Evolutionary conservation across 2,113 vertebrate genomes (phyloP).

Genomic region (Laticauda laticaudata): DNA sequence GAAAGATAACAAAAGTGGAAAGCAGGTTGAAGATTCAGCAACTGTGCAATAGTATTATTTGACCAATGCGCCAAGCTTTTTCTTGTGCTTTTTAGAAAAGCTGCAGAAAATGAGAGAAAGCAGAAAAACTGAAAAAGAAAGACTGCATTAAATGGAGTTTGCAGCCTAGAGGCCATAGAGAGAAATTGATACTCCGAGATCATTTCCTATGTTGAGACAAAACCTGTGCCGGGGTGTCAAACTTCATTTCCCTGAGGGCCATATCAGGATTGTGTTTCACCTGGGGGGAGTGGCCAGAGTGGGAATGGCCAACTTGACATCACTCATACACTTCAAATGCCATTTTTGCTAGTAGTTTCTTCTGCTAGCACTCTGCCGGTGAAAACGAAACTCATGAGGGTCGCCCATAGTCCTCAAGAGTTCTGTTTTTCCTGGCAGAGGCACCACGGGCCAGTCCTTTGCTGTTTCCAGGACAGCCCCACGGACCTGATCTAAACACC

Average conservation of each 20-base stretch:
- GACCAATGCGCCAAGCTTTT: background rate
- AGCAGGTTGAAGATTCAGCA: background rate
- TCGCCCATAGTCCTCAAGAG: too few species aligned
- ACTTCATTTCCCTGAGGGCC: background rate
- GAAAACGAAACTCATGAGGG: too few species aligned
- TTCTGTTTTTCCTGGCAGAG: too few species aligned
- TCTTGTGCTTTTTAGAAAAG: background rate
- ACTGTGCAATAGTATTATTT: background rate
- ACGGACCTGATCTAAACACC: too few species aligned
- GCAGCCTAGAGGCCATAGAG: background rate
- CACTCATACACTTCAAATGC: too few species aligned
- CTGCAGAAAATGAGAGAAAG: background rate
- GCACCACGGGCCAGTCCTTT: too few species aligned
- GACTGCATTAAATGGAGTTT: background rate
- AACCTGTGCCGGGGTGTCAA: background rate
- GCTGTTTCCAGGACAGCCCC: too few species aligned
- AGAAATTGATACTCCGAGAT: background rate
- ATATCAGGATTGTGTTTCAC: too few species aligned
- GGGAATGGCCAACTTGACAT: too few species aligned
- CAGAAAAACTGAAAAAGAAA: background rate
- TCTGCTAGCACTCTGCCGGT: too few species aligned
- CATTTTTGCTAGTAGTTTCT: too few species aligned
- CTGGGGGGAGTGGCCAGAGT: too few species aligned
- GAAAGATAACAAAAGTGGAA: background rate
- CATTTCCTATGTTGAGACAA: background rate